These are phyloP conservation scores for Mus spicilegus DNA, from an alignment of 2,113 vertebrate species.

Conservation along the genomic window DNA sequence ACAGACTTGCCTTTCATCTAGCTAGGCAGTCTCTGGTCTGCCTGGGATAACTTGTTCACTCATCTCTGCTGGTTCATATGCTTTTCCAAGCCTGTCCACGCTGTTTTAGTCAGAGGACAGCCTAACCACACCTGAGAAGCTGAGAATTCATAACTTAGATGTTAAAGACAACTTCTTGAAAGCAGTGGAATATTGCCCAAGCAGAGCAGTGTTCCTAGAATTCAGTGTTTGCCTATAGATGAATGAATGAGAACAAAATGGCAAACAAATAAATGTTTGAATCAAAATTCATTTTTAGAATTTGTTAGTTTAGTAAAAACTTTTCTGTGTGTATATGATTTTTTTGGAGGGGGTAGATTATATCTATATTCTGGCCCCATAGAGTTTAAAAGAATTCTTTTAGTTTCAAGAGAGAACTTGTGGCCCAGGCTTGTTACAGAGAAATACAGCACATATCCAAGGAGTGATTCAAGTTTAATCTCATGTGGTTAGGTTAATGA, in stretches of 20 bases:
- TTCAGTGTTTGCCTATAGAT: background rate
- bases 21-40: background rate
- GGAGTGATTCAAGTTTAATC: background rate
- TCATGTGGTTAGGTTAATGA: background rate
- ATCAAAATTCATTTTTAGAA: background rate
- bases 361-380: background rate
- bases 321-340: background rate
- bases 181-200: background rate
- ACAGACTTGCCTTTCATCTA: background rate
- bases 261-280: background rate
- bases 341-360: background rate
- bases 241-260: background rate
- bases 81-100: background rate
- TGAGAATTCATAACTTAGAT: background rate
- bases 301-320: background rate
- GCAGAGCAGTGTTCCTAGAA: background rate
- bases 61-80: background rate
- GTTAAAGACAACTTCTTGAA: background rate
- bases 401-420: background rate
- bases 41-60: background rate
- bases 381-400: background rate
- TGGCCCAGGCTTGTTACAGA: background rate
- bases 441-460: background rate
- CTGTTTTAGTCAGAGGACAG: background rate
- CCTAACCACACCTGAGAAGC: background rate